Evolutionary conservation across 2,113 vertebrate species (phyloP).

Genomic region (Phoxinus phoxinus): DNA sequence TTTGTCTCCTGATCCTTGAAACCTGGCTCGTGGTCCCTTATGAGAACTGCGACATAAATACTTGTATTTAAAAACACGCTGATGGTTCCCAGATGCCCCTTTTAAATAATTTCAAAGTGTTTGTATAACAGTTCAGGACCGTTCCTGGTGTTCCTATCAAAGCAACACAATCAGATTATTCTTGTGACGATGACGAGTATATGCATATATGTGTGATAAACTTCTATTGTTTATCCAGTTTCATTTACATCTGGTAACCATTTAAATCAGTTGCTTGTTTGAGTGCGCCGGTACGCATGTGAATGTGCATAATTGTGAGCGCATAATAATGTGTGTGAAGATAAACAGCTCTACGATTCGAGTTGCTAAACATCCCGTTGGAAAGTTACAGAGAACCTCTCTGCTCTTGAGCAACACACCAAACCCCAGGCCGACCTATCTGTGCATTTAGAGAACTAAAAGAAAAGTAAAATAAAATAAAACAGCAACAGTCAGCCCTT

Average conservation of each 20-base stretch:
- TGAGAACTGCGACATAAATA: conserved; percentile 49
- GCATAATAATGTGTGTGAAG: not conserved
- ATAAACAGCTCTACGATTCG: not conserved
- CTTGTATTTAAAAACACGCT: conserved; percentile 29
- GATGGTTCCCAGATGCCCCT: conserved; percentile 54
- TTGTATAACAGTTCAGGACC: conserved; percentile 26
- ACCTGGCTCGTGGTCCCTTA: conserved; percentile 20
- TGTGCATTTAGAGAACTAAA: conserved; percentile 1
- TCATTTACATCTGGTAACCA: not conserved
- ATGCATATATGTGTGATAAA: not conserved
- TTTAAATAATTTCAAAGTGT: conserved; percentile 25
- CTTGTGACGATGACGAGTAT: not conserved
- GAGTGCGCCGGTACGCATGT: not conserved
- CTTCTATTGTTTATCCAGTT: conserved; percentile 6
- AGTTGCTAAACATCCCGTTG: not conserved
- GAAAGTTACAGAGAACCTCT: not conserved
- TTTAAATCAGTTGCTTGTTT: conserved; percentile 12
- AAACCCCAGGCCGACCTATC: not conserved
- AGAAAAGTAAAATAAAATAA: not conserved
- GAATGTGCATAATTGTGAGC: not conserved
- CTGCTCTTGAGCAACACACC: not conserved
- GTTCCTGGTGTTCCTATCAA: not conserved
- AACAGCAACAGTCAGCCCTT: not conserved
- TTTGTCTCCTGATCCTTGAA: not conserved
- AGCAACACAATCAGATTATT: conserved; percentile 11